phyloP scores from a whole-genome alignment of 2,113 vertebrate genomes.

The Indicator maculatus region DNA sequence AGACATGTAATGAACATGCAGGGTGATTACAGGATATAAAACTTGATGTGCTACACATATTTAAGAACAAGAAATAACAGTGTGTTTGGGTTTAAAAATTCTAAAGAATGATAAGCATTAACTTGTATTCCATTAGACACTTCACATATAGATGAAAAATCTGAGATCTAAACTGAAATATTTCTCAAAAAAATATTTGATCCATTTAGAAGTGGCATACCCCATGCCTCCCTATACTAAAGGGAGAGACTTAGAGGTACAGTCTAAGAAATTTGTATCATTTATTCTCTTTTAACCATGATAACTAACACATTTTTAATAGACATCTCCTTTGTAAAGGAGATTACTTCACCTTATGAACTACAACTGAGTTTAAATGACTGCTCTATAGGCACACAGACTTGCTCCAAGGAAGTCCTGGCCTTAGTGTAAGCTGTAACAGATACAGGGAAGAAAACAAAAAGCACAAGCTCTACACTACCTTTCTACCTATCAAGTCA shows the following conservation, averaged over 20 bases:
- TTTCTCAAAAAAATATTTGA: background rate
- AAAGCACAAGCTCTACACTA: background rate
- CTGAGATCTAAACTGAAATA: background rate
- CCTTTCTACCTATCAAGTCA: background rate
- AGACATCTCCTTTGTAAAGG: background rate
- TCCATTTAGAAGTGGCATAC: background rate
- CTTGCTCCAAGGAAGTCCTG: background rate
- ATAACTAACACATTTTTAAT: background rate
- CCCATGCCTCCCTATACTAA: background rate
- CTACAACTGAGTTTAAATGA: background rate
- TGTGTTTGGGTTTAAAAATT: background rate
- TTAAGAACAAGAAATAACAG: background rate
- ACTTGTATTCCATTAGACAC: background rate
- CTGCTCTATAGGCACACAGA: background rate
- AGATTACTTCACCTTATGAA: background rate
- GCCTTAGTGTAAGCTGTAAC: background rate
- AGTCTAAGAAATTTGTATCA: background rate
- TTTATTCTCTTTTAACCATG: background rate
- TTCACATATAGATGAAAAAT: background rate
- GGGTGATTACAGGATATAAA: background rate
- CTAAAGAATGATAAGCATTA: background rate
- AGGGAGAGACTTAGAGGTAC: background rate
- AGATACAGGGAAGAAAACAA: background rate
- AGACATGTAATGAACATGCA: fast-evolving
- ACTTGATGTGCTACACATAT: background rate